Percentiles rank a stretch among this genome's conserved stretches.
These are phyloP conservation scores for Diorhabda sublineata DNA, from an alignment of 1,140 invertebrate genomes.

Conservation along the genomic window DNA sequence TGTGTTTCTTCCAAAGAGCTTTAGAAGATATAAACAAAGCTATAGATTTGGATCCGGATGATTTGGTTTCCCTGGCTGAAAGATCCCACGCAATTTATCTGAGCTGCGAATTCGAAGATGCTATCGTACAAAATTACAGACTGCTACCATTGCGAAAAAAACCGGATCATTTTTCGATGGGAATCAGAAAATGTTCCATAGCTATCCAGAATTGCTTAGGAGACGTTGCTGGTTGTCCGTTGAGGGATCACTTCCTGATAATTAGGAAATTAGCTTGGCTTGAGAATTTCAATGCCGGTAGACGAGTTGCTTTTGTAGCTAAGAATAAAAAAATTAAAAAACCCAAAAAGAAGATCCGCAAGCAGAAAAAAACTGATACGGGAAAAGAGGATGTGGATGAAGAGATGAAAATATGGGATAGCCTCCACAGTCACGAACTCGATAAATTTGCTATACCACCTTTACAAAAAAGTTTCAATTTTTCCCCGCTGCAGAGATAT, in stretches of 20 bases:
- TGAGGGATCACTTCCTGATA: slow-evolving; percentile 45
- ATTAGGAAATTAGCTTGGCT: slow-evolving; percentile 44
- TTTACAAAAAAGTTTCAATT: slow-evolving; percentile 33
- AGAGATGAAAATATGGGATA: slow-evolving; percentile 38
- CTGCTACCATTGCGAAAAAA: slow-evolving; percentile 48
- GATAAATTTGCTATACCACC: slow-evolving; percentile 39
- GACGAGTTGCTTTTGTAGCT: background rate
- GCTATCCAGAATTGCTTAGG: slow-evolving; percentile 38
- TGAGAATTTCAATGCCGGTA: slow-evolving; percentile 38
- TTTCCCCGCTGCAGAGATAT: slow-evolving; percentile 48
- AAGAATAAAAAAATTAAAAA: slow-evolving; percentile 5
- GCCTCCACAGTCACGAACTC: slow-evolving; percentile 43
- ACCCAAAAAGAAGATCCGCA: slow-evolving; percentile 12
- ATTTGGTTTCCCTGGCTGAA: slow-evolving; percentile 50
- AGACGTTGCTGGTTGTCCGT: slow-evolving; percentile 36
- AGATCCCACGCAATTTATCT: slow-evolving; percentile 54
- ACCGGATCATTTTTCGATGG: slow-evolving; percentile 53
- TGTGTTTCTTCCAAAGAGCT: slow-evolving; percentile 50
- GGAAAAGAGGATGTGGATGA: background rate
- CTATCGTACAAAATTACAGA: slow-evolving; percentile 51
- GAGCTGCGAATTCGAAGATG: slow-evolving; percentile 54
- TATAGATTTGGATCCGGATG: slow-evolving; percentile 47
- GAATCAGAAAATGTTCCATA: slow-evolving; percentile 42
- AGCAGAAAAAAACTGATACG: background rate
- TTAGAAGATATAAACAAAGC: slow-evolving; percentile 51